A percentile compares a stretch with the other conserved stretches of the same genome.
These are phyloP conservation scores for Chelon auratus DNA, from an alignment of 2,797 vertebrate species.

Conservation along the genomic window DNA sequence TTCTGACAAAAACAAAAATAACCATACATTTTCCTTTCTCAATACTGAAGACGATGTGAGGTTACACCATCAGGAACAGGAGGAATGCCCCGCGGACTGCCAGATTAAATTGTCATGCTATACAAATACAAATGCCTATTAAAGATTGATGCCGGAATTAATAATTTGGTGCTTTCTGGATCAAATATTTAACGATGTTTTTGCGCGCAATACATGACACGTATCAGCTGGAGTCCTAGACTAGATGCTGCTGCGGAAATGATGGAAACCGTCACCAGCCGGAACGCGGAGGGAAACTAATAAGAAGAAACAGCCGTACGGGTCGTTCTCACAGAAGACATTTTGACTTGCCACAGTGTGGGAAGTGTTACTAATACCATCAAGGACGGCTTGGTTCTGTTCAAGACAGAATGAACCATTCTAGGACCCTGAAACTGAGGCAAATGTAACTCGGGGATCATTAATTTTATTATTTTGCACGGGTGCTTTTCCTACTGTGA, in stretches of 20 bases:
- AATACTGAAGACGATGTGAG: neutral
- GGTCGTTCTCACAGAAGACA: constrained; percentile 11
- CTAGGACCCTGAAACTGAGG: no score
- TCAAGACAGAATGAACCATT: no score
- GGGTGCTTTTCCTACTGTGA: neutral
- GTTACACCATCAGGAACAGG: neutral
- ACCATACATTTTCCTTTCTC: neutral
- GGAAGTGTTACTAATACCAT: constrained; percentile 8
- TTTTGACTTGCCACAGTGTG: constrained; percentile 18
- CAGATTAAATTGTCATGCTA: constrained; percentile 27
- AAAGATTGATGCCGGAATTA: constrained; percentile 51
- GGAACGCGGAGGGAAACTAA: neutral
- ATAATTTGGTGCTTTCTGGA: constrained; percentile 50
- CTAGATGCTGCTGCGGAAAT: neutral
- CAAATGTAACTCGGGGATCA: neutral
- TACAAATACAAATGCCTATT: constrained; percentile 35
- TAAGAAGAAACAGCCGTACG: neutral
- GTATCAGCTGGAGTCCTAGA: constrained; percentile 5
- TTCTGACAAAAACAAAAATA: no score
- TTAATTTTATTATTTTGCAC: constrained; percentile 17
- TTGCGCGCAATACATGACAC: constrained; percentile 40
- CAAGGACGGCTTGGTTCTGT: neutral
- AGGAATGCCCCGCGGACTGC: neutral
- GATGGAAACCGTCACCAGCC: neutral
- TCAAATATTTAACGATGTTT: constrained; percentile 53